Evolutionary conservation across 2,888 invertebrate genomes (phyloP).

Genomic region (Hoplodrina blanda): DNA sequence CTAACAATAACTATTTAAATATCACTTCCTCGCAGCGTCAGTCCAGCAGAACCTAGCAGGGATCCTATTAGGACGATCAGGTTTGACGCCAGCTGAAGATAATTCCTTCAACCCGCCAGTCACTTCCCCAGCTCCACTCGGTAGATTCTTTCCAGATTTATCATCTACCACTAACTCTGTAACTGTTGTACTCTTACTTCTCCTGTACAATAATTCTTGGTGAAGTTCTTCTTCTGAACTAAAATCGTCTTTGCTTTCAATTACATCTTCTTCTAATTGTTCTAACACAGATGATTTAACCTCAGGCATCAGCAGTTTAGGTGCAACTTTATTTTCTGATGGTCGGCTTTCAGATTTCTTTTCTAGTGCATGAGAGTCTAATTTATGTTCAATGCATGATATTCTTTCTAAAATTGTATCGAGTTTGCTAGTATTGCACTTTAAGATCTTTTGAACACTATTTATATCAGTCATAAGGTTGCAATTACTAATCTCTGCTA

Average conservation of each 20-base stretch:
- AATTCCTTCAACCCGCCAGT: slow-evolving; percentile 49
- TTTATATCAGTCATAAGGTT: slow-evolving; percentile 68
- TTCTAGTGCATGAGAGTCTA: slow-evolving; percentile 58
- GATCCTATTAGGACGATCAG: slow-evolving; percentile 75
- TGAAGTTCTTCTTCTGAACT: slow-evolving; percentile 77
- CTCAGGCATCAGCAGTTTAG: slow-evolving; percentile 35
- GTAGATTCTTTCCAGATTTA: slow-evolving; percentile 52
- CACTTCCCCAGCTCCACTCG: slow-evolving; percentile 72
- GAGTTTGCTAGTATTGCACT: slow-evolving; percentile 74
- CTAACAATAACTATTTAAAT: slow-evolving; percentile 33
- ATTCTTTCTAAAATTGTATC: slow-evolving; percentile 78
- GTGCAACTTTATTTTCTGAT: slow-evolving; percentile 13
- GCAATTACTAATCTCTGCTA: slow-evolving; percentile 72
- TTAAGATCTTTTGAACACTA: slow-evolving; percentile 71
- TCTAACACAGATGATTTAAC: slow-evolving; percentile 77
- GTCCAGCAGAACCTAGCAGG: slow-evolving; percentile 87
- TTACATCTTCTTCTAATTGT: slow-evolving; percentile 76
- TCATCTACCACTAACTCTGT: slow-evolving; percentile 53
- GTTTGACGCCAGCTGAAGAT: slow-evolving; percentile 66
- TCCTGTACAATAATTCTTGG: slow-evolving; percentile 65
- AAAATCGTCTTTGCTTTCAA: slow-evolving; percentile 68
- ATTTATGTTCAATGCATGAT: slow-evolving; percentile 76
- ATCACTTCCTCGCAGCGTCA: slow-evolving; percentile 71
- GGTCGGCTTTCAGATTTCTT: slow-evolving; percentile 12
- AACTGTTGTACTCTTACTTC: slow-evolving; percentile 58